These are phyloP conservation scores for Synanthedon formicaeformis DNA, from an alignment of 2,888 invertebrate species.

Conservation along the genomic window DNA sequence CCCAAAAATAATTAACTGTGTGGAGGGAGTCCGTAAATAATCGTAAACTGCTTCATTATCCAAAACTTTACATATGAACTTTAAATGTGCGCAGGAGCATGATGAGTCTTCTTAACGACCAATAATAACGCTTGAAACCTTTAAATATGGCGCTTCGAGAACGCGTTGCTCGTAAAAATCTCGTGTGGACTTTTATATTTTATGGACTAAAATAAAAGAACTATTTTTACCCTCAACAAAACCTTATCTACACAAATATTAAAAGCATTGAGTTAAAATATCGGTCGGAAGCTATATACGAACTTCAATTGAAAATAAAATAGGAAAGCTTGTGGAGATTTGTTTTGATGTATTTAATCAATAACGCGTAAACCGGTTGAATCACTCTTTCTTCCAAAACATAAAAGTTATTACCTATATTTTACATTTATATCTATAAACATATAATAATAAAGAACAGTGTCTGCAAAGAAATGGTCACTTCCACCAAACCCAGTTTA, in stretches of 20 bases:
- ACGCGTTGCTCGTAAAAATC: neutral
- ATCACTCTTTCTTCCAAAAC: too few relatives aligned
- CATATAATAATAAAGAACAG: too few relatives aligned
- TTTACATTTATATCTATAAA: too few relatives aligned
- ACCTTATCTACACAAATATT: neutral
- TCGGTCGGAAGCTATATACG: too few relatives aligned
- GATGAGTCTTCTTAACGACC: constrained; percentile 15
- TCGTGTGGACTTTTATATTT: neutral
- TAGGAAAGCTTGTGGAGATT: too few relatives aligned
- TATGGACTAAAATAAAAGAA: neutral
- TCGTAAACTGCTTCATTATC: neutral
- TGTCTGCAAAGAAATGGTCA: too few relatives aligned
- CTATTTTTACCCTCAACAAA: neutral
- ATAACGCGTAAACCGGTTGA: too few relatives aligned
- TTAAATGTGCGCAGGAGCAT: constrained; percentile 22
- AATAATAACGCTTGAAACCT: constrained; percentile 25
- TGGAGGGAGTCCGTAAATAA: neutral
- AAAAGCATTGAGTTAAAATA: neutral
- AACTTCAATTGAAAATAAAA: too few relatives aligned
- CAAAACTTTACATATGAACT: neutral
- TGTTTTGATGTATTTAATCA: too few relatives aligned
- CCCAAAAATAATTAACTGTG: too few relatives aligned
- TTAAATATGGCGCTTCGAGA: constrained; percentile 28
- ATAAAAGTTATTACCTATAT: too few relatives aligned
- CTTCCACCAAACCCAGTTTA: too few relatives aligned